These are phyloP conservation scores for Taxidea taxus DNA, from an alignment of 2,113 vertebrate species.

Conservation along the genomic window DNA sequence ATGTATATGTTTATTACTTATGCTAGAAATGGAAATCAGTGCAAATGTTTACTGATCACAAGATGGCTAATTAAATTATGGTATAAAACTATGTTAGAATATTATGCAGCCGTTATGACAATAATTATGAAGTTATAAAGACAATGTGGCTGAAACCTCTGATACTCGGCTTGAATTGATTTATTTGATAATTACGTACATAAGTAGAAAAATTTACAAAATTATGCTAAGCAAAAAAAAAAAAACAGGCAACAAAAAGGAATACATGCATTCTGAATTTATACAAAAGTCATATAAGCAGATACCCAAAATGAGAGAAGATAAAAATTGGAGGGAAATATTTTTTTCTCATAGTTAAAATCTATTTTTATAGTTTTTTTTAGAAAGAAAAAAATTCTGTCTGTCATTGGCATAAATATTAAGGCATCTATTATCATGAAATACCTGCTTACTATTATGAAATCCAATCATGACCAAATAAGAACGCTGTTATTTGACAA, in stretches of 20 bases:
- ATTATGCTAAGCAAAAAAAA: not conserved
- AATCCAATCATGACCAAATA: not conserved
- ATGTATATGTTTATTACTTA: slow-evolving; percentile 10
- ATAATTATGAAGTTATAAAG: not conserved
- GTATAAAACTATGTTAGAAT: not conserved
- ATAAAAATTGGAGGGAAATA: not conserved
- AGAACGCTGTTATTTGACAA: not conserved
- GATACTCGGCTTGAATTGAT: not conserved
- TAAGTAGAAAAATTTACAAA: not conserved
- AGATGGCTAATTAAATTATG: not conserved
- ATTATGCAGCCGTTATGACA: not conserved
- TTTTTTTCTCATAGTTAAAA: not conserved
- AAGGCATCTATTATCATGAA: not conserved
- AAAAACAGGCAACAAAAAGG: not conserved
- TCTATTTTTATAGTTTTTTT: not conserved
- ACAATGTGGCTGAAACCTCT: not conserved
- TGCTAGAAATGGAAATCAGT: not conserved
- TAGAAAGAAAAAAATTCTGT: not conserved
- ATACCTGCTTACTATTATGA: not conserved
- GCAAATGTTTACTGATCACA: not conserved
- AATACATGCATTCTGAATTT: not conserved
- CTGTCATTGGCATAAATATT: not conserved
- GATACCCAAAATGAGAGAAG: not conserved
- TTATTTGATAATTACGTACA: slow-evolving; percentile 3
- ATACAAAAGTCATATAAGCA: not conserved